Conservation (phyloP, 2,888 invertebrate species). For the Tenthredo amoena region DNA sequence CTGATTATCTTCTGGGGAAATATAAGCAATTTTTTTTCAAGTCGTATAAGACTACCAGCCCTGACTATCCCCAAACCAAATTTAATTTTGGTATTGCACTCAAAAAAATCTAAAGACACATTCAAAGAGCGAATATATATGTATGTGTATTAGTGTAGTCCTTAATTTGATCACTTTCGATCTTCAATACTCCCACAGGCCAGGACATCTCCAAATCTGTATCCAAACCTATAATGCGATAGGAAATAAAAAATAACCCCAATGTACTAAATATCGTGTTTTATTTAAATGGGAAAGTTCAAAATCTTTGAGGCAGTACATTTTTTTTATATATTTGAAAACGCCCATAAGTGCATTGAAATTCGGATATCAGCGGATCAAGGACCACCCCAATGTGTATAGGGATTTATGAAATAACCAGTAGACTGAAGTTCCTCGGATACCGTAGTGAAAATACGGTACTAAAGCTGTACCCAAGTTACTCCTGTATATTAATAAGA, state of each 20-base stretch:
- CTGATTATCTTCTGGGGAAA: background rate
- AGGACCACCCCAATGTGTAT: background rate
- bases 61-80: background rate
- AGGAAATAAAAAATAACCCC: too few relatives aligned
- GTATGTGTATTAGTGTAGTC: too few relatives aligned
- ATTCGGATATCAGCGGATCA: too few relatives aligned
- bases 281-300: too few relatives aligned
- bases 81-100: background rate
- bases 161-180: too few relatives aligned
- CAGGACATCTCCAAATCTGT: too few relatives aligned
- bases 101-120: background rate
- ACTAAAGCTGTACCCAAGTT: background rate
- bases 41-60: background rate
- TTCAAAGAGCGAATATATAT: background rate
- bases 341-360: too few relatives aligned
- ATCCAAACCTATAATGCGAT: too few relatives aligned
- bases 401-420: background rate
- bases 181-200: too few relatives aligned
- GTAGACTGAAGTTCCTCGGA: background rate
- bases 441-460: background rate
- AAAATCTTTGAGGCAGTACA: too few relatives aligned
- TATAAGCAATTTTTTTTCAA: background rate
- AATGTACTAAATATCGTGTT: too few relatives aligned
- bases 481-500: conserved; percentile 17
- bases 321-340: too few relatives aligned